Base-by-base conservation (phyloP, 2,888 invertebrate species). In the Caenorhabditis afra region DNA sequence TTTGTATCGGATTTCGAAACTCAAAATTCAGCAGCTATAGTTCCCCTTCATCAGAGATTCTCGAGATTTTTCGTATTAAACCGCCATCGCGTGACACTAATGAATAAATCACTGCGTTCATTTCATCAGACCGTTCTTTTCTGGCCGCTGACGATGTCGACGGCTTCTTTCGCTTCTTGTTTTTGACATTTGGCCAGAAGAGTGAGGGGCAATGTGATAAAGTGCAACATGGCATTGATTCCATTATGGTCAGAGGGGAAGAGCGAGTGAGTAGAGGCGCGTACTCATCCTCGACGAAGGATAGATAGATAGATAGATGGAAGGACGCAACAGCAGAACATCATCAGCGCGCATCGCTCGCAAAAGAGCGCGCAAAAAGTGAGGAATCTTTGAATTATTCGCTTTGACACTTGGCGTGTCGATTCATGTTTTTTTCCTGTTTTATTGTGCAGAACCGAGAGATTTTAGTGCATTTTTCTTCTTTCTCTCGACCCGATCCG, bases 341-440 rank as follows among this genome's bases (percentile, higher is more conserved):
- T 71, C 71, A 71, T 71, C 71, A 71, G 47, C 47, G 68, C 67
- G 44, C 35, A 49, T 44, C 45, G 18, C 41, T 61, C 47, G 64
- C 70, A 55, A 47, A 64, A 16, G 49, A 70, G 49, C 71, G 61
- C 73, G 55, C 62, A 73, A 64, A 73, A 73, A 73, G 73, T 64
- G 64, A 58, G 55, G 55, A 67, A 70, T 77, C 64, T 61, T 77
- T 77, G 76, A 77, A 77, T 77, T 77, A 77, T 77, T 77, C 77
- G 77, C 70, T 77, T 77, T 77, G 77, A 77, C 77, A 77, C 70
- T 62, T 67, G 67, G 62, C 62, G 67, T 53, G 67, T 68, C 67
- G 44, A 62, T 67, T 68, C 62, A 57, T 68, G 62, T 62, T 76
- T 76, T n/a, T 75, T 76, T 76, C 67, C 67, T 62, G 61, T 67